These are phyloP conservation scores for Zootoca vivipara DNA, from an alignment of 2,113 vertebrate species.

Conservation along the genomic window DNA sequence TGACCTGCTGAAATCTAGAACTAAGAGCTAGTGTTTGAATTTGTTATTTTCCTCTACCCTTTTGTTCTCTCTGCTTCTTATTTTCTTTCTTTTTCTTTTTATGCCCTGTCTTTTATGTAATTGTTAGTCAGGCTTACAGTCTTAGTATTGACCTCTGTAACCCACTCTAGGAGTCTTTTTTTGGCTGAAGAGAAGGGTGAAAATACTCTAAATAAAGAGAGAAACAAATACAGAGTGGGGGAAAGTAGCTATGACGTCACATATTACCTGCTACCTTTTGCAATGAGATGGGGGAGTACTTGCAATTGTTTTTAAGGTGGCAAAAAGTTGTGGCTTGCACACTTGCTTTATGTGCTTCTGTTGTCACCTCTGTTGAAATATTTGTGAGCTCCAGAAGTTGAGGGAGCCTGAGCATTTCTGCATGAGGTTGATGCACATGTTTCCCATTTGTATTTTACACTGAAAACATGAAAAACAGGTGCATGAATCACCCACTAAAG, in stretches of 20 bases:
- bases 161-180: no score
- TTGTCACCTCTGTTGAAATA: background rate
- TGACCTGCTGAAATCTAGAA: background rate
- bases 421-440: background rate
- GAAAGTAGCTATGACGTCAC: background rate
- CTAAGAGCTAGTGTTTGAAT: background rate
- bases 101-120: no score
- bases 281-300: background rate
- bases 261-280: background rate
- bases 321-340: background rate
- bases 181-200: no score
- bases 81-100: no score
- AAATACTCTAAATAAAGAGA: no score
- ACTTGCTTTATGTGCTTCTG: background rate
- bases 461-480: background rate
- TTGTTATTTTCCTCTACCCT: background rate
- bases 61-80: no score
- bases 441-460: background rate
- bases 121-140: no score
- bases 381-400: background rate
- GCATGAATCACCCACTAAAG: background rate
- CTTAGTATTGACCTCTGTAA: no score
- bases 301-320: background rate
- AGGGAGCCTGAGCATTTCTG: background rate
- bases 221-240: background rate